phyloP scores from a whole-genome alignment of 2,797 vertebrate species.

The Chaetophractus vellerosus region DNA sequence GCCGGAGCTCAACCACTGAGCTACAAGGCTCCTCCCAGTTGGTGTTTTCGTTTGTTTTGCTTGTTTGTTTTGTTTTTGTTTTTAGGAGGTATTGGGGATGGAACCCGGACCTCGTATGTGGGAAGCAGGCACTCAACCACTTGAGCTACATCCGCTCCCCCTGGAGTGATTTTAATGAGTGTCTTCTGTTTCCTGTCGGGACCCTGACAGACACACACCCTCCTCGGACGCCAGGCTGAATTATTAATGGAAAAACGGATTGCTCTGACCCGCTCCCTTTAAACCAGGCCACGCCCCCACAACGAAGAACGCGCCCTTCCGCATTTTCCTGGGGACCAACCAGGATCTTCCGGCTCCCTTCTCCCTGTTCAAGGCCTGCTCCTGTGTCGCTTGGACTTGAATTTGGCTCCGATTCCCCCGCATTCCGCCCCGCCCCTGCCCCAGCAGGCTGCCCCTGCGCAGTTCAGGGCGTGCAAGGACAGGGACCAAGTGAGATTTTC shows the following conservation, averaged over 20 bases:
- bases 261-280: background rate
- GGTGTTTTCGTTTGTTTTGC: no score
- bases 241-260: background rate
- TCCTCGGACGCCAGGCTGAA: background rate
- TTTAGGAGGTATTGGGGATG: no score
- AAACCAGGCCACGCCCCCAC: background rate
- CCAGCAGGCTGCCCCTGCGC: rapidly evolving
- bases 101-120: no score
- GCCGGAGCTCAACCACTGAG: no score
- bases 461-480: background rate
- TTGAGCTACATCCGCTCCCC: no score
- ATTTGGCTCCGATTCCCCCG: background rate
- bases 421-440: rapidly evolving
- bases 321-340: background rate
- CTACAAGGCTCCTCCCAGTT: no score
- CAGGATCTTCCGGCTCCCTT: background rate
- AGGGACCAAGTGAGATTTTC: background rate
- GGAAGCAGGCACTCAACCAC: no score
- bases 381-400: no score
- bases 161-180: background rate
- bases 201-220: background rate
- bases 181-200: background rate
- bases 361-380: background rate
- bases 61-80: no score
- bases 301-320: background rate